phyloP scores from a whole-genome alignment of 2,888 invertebrate genomes.

The Ectemnius lituratus region DNA sequence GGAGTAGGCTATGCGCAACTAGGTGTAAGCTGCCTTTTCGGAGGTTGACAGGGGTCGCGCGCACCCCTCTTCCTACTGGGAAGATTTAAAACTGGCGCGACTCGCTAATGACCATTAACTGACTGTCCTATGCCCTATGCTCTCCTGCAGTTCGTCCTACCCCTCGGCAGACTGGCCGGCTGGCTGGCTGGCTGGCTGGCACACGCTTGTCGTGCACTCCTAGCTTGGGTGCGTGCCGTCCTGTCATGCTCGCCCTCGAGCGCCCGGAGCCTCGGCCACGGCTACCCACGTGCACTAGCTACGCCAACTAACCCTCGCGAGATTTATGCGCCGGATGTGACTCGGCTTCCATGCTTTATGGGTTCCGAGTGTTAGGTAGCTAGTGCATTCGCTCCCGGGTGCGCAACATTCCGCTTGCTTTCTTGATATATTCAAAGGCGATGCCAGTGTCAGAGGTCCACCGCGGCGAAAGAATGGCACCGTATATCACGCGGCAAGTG shows the following conservation, averaged over 20 bases:
- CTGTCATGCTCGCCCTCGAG: slow-evolving; percentile 47
- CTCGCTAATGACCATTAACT: slow-evolving; percentile 74
- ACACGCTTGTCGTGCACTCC: slow-evolving; percentile 59
- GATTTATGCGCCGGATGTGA: slow-evolving; percentile 77
- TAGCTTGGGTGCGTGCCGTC: slow-evolving; percentile 48
- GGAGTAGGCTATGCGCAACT: slow-evolving; percentile 54
- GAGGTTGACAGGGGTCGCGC: slow-evolving; percentile 58
- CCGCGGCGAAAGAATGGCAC: too few species aligned
- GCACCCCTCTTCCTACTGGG: slow-evolving; percentile 54
- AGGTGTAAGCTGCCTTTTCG: slow-evolving; percentile 58
- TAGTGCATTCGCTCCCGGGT: slow-evolving; percentile 27
- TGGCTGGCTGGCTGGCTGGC: slow-evolving; percentile 54
- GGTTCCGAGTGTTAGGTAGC: slow-evolving; percentile 66
- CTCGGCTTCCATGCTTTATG: slow-evolving; percentile 73
- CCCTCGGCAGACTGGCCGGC: slow-evolving; percentile 36
- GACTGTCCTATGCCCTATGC: slow-evolving; percentile 63
- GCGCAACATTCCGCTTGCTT: not conserved
- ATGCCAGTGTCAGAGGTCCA: too few species aligned
- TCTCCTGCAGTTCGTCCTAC: slow-evolving; percentile 30
- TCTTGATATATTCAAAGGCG: too few species aligned
- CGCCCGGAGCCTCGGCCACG: slow-evolving; percentile 21
- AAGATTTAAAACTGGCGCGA: slow-evolving; percentile 73
- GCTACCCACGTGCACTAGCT: slow-evolving; percentile 48
- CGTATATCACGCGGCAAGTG: too few species aligned
- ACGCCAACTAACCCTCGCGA: slow-evolving; percentile 65